phyloP scores from a whole-genome alignment of 2,797 vertebrate genomes.

The Sebastes baramenuke region DNA sequence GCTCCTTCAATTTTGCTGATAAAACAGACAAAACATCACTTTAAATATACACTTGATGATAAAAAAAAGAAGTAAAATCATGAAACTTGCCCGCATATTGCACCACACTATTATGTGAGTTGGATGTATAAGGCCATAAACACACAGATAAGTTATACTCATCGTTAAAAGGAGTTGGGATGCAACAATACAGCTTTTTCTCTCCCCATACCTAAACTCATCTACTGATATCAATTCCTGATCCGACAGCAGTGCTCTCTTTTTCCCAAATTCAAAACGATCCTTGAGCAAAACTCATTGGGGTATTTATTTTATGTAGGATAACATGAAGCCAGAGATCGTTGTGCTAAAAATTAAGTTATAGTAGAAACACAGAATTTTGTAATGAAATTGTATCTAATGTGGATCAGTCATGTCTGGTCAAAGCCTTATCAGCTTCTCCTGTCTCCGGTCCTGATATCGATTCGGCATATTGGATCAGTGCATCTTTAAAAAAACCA shows the following conservation, averaged over 20 bases:
- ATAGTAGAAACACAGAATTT: neutral
- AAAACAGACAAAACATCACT: neutral
- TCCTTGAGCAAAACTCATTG: neutral
- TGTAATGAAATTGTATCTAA: neutral
- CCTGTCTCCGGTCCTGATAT: neutral
- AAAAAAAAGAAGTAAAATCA: neutral
- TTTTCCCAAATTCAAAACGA: neutral
- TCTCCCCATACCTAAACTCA: neutral
- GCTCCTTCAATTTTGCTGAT: neutral
- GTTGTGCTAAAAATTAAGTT: neutral
- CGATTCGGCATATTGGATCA: neutral
- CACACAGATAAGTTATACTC: neutral
- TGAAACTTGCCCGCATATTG: neutral
- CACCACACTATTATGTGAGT: neutral
- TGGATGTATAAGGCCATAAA: neutral
- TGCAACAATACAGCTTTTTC: neutral
- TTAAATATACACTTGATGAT: neutral
- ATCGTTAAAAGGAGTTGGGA: neutral
- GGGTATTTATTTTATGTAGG: neutral
- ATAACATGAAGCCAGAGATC: neutral
- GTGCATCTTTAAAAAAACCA: neutral
- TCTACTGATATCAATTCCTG: neutral
- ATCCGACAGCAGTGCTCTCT: neutral
- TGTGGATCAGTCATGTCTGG: neutral
- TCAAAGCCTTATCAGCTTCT: neutral